Evolutionary conservation across 2,888 invertebrate species (phyloP).

Genomic region (Eledone cirrhosa): DNA sequence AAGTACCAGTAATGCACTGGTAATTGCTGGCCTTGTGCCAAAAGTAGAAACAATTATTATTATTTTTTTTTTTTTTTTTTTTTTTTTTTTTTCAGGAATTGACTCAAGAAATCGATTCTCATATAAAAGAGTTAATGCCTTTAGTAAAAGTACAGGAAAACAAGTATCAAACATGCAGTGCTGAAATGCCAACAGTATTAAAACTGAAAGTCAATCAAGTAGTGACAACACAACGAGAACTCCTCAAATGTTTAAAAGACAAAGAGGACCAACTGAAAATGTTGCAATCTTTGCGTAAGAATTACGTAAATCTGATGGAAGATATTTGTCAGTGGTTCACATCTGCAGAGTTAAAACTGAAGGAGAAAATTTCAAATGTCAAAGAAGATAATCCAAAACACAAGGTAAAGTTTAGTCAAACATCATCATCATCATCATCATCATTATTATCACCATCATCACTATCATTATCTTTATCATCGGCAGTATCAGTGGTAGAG

Average conservation of each 20-base stretch:
- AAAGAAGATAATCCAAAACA: slow-evolving; percentile 48
- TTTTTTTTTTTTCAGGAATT: slow-evolving; percentile 39
- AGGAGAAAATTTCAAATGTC: slow-evolving; percentile 49
- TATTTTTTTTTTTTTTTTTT: slow-evolving; percentile 12
- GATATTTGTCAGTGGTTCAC: slow-evolving; percentile 50
- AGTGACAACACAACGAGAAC: slow-evolving; percentile 43
- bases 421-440: too few relatives aligned
- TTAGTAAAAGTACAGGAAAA: slow-evolving; percentile 46
- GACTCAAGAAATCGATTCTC: slow-evolving; percentile 52
- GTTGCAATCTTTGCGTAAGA: slow-evolving; percentile 48
- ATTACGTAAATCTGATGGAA: slow-evolving; percentile 42
- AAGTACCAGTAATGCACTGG: too few relatives aligned
- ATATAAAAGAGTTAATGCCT: slow-evolving; percentile 50
- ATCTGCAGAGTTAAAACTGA: slow-evolving; percentile 46
- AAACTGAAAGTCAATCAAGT: slow-evolving; percentile 44
- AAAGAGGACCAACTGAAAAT: slow-evolving; percentile 53
- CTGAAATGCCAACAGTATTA: slow-evolving; percentile 48
- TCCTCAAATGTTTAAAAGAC: slow-evolving; percentile 43
- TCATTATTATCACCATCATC: too few relatives aligned
- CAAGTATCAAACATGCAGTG: slow-evolving; percentile 49
- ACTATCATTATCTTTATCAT: too few relatives aligned
- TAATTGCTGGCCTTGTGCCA: too few relatives aligned
- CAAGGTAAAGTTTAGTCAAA: slow-evolving; percentile 47
- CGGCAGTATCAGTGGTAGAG: too few relatives aligned
- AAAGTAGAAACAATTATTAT: too few relatives aligned